Conservation (phyloP, 2,113 vertebrate species). For the Raja brachyura region DNA sequence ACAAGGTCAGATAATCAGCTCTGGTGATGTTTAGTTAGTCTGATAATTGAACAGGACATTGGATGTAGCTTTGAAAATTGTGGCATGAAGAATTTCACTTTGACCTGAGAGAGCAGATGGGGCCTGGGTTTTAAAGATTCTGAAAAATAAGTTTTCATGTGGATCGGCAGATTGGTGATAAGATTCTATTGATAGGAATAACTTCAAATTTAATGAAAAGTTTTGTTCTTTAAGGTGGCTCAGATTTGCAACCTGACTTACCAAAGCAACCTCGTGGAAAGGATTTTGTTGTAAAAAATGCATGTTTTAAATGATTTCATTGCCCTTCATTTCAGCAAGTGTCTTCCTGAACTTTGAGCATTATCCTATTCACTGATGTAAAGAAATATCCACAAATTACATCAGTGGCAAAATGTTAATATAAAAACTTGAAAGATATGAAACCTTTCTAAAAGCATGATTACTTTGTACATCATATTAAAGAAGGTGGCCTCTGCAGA, state of each 20-base stretch:
- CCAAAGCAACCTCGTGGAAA: neutral
- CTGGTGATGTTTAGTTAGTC: too few relatives aligned
- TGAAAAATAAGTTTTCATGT: neutral
- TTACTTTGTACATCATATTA: constrained; percentile 37
- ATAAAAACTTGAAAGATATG: constrained; percentile 29
- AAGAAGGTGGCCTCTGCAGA: constrained; percentile 36
- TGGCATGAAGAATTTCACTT: too few relatives aligned
- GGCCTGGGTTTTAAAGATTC: neutral
- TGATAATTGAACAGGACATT: too few relatives aligned
- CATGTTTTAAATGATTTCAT: neutral
- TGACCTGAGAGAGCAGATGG: too few relatives aligned
- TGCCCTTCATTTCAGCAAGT: constrained; percentile 21
- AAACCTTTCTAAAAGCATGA: constrained; percentile 36
- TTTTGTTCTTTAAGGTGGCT: constrained; percentile 25
- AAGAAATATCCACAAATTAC: constrained; percentile 34
- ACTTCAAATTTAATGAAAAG: neutral
- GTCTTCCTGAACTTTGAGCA: constrained; percentile 28
- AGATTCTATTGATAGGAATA: neutral
- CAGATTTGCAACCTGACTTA: neutral
- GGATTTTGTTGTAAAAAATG: neutral
- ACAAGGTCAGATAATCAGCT: too few relatives aligned
- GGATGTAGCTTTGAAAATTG: too few relatives aligned
- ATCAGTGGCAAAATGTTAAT: constrained; percentile 39
- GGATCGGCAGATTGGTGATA: neutral
- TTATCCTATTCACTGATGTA: constrained; percentile 19